A percentile compares a stretch with the other conserved stretches of the same genome.
Conservation (phyloP, 2,797 vertebrate species). For the Periparus ater region DNA sequence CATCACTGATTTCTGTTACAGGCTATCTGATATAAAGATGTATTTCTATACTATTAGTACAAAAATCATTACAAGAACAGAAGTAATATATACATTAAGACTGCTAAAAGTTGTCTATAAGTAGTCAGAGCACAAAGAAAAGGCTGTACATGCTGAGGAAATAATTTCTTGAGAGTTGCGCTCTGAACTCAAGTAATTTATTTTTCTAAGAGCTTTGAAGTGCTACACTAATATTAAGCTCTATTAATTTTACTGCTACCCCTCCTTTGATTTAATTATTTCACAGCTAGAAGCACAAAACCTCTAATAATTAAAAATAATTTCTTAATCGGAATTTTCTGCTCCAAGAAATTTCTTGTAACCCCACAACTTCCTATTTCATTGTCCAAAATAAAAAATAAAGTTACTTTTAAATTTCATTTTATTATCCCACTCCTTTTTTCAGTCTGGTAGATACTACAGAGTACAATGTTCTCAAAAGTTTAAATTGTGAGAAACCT, state of each 20-base stretch:
- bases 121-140: background rate
- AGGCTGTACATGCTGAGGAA: background rate
- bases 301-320: background rate
- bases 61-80: background rate
- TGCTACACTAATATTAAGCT: background rate
- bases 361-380: background rate
- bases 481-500: background rate
- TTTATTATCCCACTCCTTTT: background rate
- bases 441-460: background rate
- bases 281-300: background rate
- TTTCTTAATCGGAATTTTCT: background rate
- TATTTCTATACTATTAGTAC: background rate
- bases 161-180: background rate
- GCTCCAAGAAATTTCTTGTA: background rate
- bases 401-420: background rate
- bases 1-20: background rate
- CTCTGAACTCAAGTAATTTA: background rate
- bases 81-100: background rate
- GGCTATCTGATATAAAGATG: background rate
- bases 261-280: background rate
- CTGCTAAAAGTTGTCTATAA: background rate
- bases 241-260: background rate
- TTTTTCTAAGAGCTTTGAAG: constrained; percentile 31
- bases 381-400: background rate
- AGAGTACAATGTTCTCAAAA: background rate